phyloP scores from a whole-genome alignment of 2,888 invertebrate species.

The Sesamia inferens region DNA sequence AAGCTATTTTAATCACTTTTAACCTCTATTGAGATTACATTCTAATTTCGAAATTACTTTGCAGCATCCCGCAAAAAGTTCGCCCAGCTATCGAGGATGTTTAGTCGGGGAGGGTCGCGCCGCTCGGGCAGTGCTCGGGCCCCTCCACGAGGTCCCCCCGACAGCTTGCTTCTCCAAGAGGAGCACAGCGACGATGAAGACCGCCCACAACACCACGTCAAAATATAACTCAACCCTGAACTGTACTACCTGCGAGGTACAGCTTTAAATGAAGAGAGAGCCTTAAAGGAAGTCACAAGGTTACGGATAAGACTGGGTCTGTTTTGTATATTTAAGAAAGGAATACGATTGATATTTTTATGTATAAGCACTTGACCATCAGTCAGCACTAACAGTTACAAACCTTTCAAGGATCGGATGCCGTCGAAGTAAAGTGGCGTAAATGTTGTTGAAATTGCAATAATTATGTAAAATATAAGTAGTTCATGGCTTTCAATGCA shows the following conservation, averaged over 20 bases:
- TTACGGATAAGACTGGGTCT: slow-evolving; percentile 86
- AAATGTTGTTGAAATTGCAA: slow-evolving; percentile 46
- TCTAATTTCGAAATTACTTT: slow-evolving; percentile 56
- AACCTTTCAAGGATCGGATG: slow-evolving; percentile 29
- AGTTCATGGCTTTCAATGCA: slow-evolving; percentile 46
- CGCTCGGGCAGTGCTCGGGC: slow-evolving; percentile 80
- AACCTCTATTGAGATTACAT: neutral
- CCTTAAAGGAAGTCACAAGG: slow-evolving; percentile 78
- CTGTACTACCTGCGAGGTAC: slow-evolving; percentile 46
- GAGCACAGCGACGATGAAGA: slow-evolving; percentile 92
- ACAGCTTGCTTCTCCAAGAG: slow-evolving; percentile 90
- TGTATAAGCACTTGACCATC: slow-evolving; percentile 49
- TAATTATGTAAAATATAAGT: slow-evolving; percentile 45
- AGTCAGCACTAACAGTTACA: slow-evolving; percentile 39
- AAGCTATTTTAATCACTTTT: neutral
- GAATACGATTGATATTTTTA: slow-evolving; percentile 73
- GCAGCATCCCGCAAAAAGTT: slow-evolving; percentile 94
- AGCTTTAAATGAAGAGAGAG: slow-evolving; percentile 61
- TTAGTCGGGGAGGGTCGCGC: slow-evolving; percentile 92
- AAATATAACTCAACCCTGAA: slow-evolving; percentile 58
- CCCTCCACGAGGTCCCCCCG: slow-evolving; percentile 88
- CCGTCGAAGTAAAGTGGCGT: slow-evolving; percentile 20
- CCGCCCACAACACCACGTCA: slow-evolving; percentile 79
- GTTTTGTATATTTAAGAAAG: slow-evolving; percentile 75
- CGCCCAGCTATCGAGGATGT: slow-evolving; percentile 94